Evolutionary conservation across 2,797 vertebrate species (phyloP), one percentile per base, ranked within the genome.

Genomic region (Acanthurus lineatus): DNA sequence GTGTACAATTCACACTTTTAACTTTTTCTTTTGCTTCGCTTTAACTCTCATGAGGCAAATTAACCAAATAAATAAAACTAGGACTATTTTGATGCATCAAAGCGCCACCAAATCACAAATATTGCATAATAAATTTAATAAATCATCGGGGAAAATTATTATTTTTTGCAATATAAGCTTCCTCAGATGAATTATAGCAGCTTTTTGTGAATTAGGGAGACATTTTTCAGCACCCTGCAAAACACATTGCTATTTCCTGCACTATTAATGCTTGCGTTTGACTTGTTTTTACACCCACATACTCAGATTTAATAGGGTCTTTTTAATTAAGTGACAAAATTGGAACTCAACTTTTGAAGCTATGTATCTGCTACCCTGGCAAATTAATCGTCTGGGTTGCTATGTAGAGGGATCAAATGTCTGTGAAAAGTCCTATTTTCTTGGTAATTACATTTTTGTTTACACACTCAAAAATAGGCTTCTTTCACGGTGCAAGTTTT

Each of bases 361-460:
- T 44, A 62, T n/a, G 14, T 69, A 60, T 82, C 72, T 82, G 74
- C 69, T 35, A 25, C 69, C 9, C 69, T 15, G 48, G 74, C 58
- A 86, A 88, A 88, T 91, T 68, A 90, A 87, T 86, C 81, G 52
- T 49, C 60, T 77, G 66, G 44, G 74, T 79, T 69, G 58, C 62
- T 73, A 25, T 72, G 78, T 44, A 32, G 32, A 78, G 67, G 61
- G 72, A 91, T 88, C 77, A 84, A 85, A 91, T 87, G 56, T 77
- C 80, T 77, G 58, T 42, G 62, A 71, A 82, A 83, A 90, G 57
- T 62, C 63, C 53, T 66, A 66, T 88, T 90, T 88, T 81, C 44
- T 44, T 17, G 47, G 87, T 89, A 89, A 92, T 92, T 91, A 84
- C 64, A 83, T 91, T 91, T 75, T 82, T 90, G 83, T 92, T 91